A percentile compares a stretch with the other conserved stretches of the same genome.
Conservation (phyloP, 2,797 vertebrate species). For the Diceros bicornis region DNA sequence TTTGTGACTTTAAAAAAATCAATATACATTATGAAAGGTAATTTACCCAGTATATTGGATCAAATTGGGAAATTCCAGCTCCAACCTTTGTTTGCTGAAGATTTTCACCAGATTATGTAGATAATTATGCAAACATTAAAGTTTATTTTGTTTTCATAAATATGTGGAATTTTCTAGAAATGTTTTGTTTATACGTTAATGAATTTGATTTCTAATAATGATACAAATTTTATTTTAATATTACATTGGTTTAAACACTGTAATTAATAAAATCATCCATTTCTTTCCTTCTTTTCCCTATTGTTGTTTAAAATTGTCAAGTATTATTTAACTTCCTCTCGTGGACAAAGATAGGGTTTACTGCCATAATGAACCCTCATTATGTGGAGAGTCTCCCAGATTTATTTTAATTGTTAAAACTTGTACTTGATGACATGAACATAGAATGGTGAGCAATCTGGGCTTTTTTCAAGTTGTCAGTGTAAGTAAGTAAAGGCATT, state of each 20-base stretch:
- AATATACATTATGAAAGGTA: background rate
- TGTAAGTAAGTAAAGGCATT: background rate
- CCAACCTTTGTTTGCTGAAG: background rate
- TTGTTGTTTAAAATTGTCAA: slow-evolving; percentile 18
- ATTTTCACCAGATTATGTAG: background rate
- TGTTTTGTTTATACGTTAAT: background rate
- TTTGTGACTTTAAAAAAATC: background rate
- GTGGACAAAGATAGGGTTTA: background rate
- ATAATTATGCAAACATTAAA: background rate
- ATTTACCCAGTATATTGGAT: background rate
- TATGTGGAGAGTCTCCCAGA: background rate
- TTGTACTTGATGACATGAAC: background rate
- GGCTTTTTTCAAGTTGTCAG: background rate
- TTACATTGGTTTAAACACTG: background rate
- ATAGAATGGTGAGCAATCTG: background rate
- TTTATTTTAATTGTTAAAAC: slow-evolving; percentile 29
- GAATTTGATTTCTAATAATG: slow-evolving; percentile 38
- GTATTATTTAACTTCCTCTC: background rate
- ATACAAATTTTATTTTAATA: slow-evolving; percentile 24
- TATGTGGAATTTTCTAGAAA: slow-evolving; percentile 12
- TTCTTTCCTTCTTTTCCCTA: background rate
- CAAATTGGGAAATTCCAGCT: background rate
- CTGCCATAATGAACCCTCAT: background rate
- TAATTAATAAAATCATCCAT: slow-evolving; percentile 42
- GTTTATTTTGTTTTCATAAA: background rate